phyloP scores from a whole-genome alignment of 2,888 invertebrate species.

The Drosophila anomelani region DNA sequence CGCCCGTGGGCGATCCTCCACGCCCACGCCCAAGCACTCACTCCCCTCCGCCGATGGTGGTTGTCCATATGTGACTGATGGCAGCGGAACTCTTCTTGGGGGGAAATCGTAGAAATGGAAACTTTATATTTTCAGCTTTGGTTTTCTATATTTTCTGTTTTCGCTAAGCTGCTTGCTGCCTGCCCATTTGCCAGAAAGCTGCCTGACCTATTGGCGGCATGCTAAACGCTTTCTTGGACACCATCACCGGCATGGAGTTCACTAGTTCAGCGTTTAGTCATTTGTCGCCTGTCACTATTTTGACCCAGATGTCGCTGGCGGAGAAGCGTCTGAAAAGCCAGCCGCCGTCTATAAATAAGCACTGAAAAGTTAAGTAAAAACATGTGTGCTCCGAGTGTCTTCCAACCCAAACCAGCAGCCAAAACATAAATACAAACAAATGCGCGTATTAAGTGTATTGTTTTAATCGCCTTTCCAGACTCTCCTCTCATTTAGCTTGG shows the following conservation, averaged over 20 bases:
- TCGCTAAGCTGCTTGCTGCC: slow-evolving; percentile 74
- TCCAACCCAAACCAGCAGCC: slow-evolving; percentile 38
- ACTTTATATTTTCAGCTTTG: slow-evolving; percentile 27
- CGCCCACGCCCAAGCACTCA: slow-evolving; percentile 18
- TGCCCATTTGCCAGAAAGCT: slow-evolving; percentile 61
- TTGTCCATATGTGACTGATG: slow-evolving; percentile 44
- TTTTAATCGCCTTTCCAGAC: slow-evolving; percentile 31
- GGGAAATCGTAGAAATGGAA: slow-evolving; percentile 66
- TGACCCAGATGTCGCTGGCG: slow-evolving; percentile 67
- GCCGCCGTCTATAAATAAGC: slow-evolving; percentile 62
- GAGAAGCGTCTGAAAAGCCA: slow-evolving; percentile 48
- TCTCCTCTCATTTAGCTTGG: slow-evolving; percentile 19
- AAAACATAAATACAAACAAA: slow-evolving; percentile 52
- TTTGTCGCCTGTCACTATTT: slow-evolving; percentile 52
- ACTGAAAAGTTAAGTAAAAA: slow-evolving; percentile 70
- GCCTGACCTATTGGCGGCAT: slow-evolving; percentile 55
- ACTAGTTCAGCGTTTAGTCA: slow-evolving; percentile 59
- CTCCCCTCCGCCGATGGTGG: slow-evolving; percentile 13
- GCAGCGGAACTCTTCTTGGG: slow-evolving; percentile 1
- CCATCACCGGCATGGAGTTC: slow-evolving; percentile 49
- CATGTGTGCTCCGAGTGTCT: slow-evolving; percentile 54
- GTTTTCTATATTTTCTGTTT: slow-evolving; percentile 26
- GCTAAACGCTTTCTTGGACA: slow-evolving; percentile 58
- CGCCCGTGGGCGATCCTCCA: slow-evolving; percentile 62
- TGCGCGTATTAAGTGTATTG: slow-evolving; percentile 48